A percentile compares a stretch with the other conserved stretches of the same genome.
Evolutionary conservation across 2,797 vertebrate genomes (phyloP).

Genomic region (Chelon labrosus): DNA sequence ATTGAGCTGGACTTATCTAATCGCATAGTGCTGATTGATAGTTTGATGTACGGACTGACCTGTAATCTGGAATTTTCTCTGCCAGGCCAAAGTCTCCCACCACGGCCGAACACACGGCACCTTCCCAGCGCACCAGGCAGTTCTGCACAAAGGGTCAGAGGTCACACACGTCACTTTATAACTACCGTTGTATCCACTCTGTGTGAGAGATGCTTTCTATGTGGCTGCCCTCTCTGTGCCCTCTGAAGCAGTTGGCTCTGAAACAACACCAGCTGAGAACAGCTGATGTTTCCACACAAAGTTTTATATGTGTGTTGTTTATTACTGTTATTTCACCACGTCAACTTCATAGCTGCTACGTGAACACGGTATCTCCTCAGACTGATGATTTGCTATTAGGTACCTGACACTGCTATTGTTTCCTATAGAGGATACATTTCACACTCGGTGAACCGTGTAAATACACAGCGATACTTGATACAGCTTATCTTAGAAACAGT

Average conservation of each 20-base stretch:
- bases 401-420: no score
- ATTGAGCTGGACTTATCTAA: conserved; percentile 63
- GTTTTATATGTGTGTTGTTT: no score
- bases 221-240: no score
- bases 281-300: no score
- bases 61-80: conserved; percentile 96
- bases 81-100: conserved; percentile 97
- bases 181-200: neutral
- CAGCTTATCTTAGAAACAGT: neutral
- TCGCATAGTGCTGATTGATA: conserved; percentile 42
- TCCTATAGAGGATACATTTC: neutral
- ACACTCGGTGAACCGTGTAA: neutral
- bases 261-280: no score
- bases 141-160: conserved; percentile 85
- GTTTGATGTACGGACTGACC: conserved; percentile 77
- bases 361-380: no score
- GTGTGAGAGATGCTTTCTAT: neutral
- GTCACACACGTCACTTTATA: conserved; percentile 32
- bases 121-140: conserved; percentile 93
- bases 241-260: no score
- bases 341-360: no score
- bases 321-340: no score
- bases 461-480: neutral
- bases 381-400: no score
- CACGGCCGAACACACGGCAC: conserved; percentile 87